Conservation (phyloP, 2,888 invertebrate genomes). For the Acronicta aceris region DNA sequence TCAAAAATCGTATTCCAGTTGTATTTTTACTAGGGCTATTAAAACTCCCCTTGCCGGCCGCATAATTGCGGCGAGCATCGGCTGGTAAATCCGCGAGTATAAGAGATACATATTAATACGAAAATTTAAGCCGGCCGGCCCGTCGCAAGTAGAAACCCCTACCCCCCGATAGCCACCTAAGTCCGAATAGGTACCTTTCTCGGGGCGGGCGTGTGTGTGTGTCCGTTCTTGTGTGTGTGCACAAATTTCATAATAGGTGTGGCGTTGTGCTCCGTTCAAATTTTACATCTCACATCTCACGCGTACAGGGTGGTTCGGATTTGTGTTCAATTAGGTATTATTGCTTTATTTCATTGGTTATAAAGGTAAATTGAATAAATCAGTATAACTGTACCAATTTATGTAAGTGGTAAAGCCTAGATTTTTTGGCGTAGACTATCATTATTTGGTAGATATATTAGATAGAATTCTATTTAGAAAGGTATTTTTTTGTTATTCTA, state of each 20-base stretch:
- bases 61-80: constrained; percentile 77
- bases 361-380: too few species aligned
- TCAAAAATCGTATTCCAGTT: constrained; percentile 16
- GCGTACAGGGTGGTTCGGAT: constrained; percentile 72
- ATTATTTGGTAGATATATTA: too few species aligned
- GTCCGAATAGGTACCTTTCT: constrained; percentile 77
- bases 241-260: constrained; percentile 87
- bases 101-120: constrained; percentile 87
- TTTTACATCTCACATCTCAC: constrained; percentile 87
- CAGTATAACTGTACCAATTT: too few species aligned
- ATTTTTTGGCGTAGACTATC: too few species aligned
- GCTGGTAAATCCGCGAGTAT: constrained; percentile 80
- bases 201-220: constrained; percentile 62
- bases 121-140: constrained; percentile 85
- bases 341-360: neutral
- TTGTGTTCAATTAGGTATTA: constrained; percentile 24
- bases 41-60: constrained; percentile 63
- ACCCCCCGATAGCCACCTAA: constrained; percentile 76
- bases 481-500: too few species aligned
- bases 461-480: too few species aligned
- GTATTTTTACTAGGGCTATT: constrained; percentile 60
- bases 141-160: constrained; percentile 80
- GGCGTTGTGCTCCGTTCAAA: constrained; percentile 83
- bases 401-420: too few species aligned
- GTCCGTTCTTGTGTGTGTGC: constrained; percentile 73